phyloP scores from a whole-genome alignment of 2,113 vertebrate species.

The Vulpes ferrilata region DNA sequence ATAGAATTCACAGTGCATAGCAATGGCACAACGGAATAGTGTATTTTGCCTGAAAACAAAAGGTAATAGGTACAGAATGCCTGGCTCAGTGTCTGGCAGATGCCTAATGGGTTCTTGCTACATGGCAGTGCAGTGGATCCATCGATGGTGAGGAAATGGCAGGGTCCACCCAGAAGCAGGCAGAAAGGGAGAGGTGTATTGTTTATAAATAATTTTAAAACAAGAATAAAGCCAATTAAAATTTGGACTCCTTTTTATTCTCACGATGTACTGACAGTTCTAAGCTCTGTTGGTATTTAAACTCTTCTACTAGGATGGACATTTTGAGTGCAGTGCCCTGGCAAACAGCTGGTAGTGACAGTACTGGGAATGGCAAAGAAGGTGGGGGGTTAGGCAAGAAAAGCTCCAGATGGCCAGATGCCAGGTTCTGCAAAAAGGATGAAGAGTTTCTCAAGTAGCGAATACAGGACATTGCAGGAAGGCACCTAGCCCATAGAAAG shows the following conservation, averaged over 20 bases:
- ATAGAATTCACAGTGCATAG: neutral
- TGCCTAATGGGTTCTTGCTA: rapidly evolving
- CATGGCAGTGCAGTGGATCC: rapidly evolving
- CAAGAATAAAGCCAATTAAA: neutral
- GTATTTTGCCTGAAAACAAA: neutral
- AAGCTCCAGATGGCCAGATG: neutral
- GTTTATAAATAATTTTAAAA: neutral
- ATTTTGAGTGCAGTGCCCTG: neutral
- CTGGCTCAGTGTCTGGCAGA: neutral
- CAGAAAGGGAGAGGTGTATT: neutral
- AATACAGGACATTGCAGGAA: neutral
- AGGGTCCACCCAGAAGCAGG: neutral
- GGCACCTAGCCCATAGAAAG: neutral
- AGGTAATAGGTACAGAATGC: neutral
- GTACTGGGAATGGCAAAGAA: rapidly evolving
- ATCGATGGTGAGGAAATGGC: rapidly evolving
- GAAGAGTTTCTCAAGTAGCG: neutral
- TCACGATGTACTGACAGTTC: neutral
- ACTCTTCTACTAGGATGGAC: neutral
- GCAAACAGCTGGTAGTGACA: neutral
- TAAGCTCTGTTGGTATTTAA: neutral
- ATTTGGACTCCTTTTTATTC: neutral
- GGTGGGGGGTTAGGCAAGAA: too few relatives aligned
- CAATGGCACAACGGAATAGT: neutral
- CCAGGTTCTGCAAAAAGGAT: neutral